These are phyloP conservation scores for Leucoraja erinaceus DNA, from an alignment of 2,113 vertebrate genomes.

Conservation along the genomic window DNA sequence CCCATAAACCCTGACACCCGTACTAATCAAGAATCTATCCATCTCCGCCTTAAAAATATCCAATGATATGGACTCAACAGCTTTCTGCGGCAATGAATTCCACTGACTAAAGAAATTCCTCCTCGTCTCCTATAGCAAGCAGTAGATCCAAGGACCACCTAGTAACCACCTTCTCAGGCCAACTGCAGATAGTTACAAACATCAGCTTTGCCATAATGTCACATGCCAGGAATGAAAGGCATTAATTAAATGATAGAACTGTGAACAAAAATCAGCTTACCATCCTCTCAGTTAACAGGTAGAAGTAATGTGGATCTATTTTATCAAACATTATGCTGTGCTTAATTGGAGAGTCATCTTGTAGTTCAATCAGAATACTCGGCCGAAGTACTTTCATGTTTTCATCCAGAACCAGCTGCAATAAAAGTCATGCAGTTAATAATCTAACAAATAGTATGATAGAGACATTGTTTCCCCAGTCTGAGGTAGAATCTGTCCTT, in stretches of 20 bases:
- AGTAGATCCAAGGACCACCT: not conserved
- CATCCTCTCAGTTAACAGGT: constrained; percentile 68
- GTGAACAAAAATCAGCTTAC: constrained; percentile 53
- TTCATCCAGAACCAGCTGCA: constrained; percentile 72
- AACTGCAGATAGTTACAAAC: not conserved
- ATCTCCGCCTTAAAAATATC: too few relatives aligned
- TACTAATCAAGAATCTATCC: too few relatives aligned
- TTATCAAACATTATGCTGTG: constrained; percentile 68
- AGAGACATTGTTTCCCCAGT: not conserved
- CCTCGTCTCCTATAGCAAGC: not conserved
- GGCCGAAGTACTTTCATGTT: constrained; percentile 64
- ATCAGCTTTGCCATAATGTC: not conserved
- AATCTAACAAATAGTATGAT: not conserved
- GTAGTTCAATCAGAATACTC: constrained; percentile 69
- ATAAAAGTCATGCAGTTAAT: constrained; percentile 42
- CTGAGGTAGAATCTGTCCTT: too few relatives aligned
- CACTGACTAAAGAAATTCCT: too few relatives aligned
- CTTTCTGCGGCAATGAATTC: too few relatives aligned
- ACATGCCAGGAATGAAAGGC: not conserved
- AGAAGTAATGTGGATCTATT: constrained; percentile 66
- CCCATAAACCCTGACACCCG: too few relatives aligned
- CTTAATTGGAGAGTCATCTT: constrained; percentile 65
- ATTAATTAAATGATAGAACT: constrained; percentile 38
- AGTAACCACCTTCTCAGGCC: not conserved
- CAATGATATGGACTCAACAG: too few relatives aligned